Base-by-base conservation (phyloP, 2,797 vertebrate species). In the Melanogrammus aeglefinus region DNA sequence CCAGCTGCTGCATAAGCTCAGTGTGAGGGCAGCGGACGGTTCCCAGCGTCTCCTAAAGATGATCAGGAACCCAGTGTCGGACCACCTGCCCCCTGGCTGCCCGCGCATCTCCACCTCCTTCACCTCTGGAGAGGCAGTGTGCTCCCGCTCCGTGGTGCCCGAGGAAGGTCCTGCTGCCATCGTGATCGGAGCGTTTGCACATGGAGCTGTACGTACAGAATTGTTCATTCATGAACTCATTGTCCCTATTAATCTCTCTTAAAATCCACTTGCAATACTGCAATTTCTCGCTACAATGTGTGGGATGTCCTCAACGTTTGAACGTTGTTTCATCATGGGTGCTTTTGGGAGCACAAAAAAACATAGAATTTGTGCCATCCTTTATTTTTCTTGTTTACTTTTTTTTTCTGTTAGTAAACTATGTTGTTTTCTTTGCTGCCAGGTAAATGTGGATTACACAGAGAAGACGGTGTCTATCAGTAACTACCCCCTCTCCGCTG, bases 401-500 rank as follows among this genome's bases (percentile, higher is more conserved):
- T 71, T 18, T 12, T 72, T 70, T 33, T 29, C 70, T 16, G 24
- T n/a, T 27, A 9, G 63, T 27, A 66, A 66, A 27, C 63, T 10
- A 6, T 27, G 10, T 27, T 27, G 63, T 66, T 27, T 24, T 27
- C 63, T 63, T 63, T 24, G n/a, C 57, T 72, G 70, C 14, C 18
- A 72, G 70, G 94, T 99, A 27, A 94, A 85, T 0, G 97, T 97
- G 83, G 97, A 98, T 80, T 99, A 98, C 47, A 95, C 96, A 41
- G 98, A 99, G 90, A 96, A 96, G 90, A 95, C 90, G 0, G 90
- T 97, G 69, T 99, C 97, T 73, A 96, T 99, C 91, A 99, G 97
- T 92, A 98, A 97, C 90, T 99, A 99, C 76, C 98, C 98, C 0
- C 95, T 99, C 2, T 99, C 98, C 86, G 98, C 95, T 0, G 98